Base-by-base conservation (phyloP, 2,797 vertebrate genomes). In the Gastrophryne carolinensis region DNA sequence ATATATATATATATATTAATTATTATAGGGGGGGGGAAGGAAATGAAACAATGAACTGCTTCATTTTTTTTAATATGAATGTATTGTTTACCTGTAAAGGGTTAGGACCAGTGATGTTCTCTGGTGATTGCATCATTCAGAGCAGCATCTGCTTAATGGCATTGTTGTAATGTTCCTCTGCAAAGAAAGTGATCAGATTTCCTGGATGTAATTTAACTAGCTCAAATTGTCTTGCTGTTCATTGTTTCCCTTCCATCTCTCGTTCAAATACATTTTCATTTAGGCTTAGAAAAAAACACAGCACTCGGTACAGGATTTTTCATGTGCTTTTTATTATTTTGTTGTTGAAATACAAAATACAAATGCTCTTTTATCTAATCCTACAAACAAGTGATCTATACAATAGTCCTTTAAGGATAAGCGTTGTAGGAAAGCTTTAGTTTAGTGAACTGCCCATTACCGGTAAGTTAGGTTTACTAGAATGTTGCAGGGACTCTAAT, bases 181-280 rank as follows among this genome's bases (percentile, higher is more conserved):
- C 64, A 68, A 52, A 47, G 32, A 52, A 67, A 24, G 32, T 69
- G 54, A 75, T 75, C 73, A 30, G 23, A 75, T 75, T 75, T 68
- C 64, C 64, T 75, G 54, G 41, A 44, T 61, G 32, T 68, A 68
- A 68, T 61, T 68, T 34, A 62, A 57, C 32, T 56, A 57, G 66
- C 12, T 21, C 41, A 72, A 19, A 39, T 62, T 32, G 29, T 30
- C 56, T 35, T 34, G 35, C 39, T 72, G 35, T 29, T n/a, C 9
- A 17, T 24, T 6, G n/a, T 10, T 49, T 71, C 39, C 17, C 41
- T 60, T 58, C 32, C 27, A 60, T 71, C 68, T 32, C 21, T 34
- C 12, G 49, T 71, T 30, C 32, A 26, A 11, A 2, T n/a, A 21
- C 21, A 30, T 13, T 19, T 67, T 23, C 23, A 68, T 53, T 56